Percentiles rank a stretch among this genome's conserved stretches.
Conservation (phyloP, 1,140 invertebrate genomes). For the Bactericera cockerelli region DNA sequence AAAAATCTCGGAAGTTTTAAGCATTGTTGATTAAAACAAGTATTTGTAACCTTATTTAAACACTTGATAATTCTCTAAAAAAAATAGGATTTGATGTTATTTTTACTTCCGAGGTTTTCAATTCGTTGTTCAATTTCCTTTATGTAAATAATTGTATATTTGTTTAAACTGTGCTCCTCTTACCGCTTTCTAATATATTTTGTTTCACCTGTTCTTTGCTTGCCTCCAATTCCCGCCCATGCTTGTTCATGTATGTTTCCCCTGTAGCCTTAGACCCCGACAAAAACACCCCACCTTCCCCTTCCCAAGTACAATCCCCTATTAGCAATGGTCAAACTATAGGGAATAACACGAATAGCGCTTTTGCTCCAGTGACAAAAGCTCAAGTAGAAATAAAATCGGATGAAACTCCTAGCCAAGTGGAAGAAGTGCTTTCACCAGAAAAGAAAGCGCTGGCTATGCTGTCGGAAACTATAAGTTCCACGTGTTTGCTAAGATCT, state of each 20-base stretch:
- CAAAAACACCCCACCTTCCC: background rate
- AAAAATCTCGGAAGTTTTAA: too few species aligned
- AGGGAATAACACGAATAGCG: background rate
- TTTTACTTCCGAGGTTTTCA: too few species aligned
- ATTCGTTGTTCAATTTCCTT: too few species aligned
- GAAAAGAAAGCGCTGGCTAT: background rate
- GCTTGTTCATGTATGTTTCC: background rate
- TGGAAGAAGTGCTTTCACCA: constrained; percentile 2
- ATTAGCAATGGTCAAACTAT: constrained; percentile 2
- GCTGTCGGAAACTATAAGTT: background rate
- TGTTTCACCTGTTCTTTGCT: constrained; percentile 1
- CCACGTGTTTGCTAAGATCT: background rate
- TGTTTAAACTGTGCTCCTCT: too few species aligned
- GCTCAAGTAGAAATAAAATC: background rate
- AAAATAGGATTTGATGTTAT: too few species aligned
- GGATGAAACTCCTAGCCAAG: background rate
- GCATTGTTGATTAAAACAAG: too few species aligned
- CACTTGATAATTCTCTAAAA: too few species aligned
- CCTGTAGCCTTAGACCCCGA: background rate
- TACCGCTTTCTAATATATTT: background rate
- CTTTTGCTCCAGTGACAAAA: background rate
- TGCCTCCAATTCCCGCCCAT: too few species aligned
- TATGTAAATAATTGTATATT: too few species aligned
- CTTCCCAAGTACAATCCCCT: background rate
- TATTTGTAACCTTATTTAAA: too few species aligned